phyloP scores from a whole-genome alignment of 2,888 invertebrate species.

The Schrankia costaestrigalis region DNA sequence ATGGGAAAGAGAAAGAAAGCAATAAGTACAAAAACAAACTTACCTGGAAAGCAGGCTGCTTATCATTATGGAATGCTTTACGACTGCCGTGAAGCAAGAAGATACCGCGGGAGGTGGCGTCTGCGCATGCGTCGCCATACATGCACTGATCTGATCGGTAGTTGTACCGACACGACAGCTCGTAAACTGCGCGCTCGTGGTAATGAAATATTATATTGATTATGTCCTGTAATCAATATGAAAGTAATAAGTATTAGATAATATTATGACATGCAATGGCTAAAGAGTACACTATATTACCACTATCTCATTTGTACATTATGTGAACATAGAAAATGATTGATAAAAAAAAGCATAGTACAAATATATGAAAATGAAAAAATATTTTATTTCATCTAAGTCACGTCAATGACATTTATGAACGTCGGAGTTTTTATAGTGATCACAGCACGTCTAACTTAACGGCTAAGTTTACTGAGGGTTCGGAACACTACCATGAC shows the following conservation, averaged over 20 bases:
- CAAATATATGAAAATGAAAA: too few species aligned
- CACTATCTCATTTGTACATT: too few species aligned
- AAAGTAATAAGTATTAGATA: neutral
- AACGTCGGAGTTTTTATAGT: too few species aligned
- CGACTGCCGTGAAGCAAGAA: slow-evolving; percentile 93
- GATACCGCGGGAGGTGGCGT: slow-evolving; percentile 87
- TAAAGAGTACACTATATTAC: neutral
- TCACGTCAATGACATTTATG: too few species aligned
- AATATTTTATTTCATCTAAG: too few species aligned
- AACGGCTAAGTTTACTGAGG: too few species aligned
- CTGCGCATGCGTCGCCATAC: slow-evolving; percentile 93
- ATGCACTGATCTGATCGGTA: slow-evolving; percentile 97
- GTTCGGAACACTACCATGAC: too few species aligned
- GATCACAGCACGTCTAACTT: too few species aligned
- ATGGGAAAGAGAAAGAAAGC: too few species aligned
- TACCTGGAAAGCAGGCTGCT: slow-evolving; percentile 90
- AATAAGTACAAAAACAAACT: neutral
- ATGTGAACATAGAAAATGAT: too few species aligned
- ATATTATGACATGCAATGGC: neutral
- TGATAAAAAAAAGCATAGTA: too few species aligned
- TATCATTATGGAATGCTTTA: slow-evolving; percentile 90
- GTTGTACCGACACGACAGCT: slow-evolving; percentile 93
- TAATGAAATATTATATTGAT: slow-evolving; percentile 94
- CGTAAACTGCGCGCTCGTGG: slow-evolving; percentile 87
- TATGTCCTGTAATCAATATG: slow-evolving; percentile 84